These are phyloP conservation scores for Glaucopsyche alexis DNA, from an alignment of 2,888 invertebrate genomes.

Conservation along the genomic window DNA sequence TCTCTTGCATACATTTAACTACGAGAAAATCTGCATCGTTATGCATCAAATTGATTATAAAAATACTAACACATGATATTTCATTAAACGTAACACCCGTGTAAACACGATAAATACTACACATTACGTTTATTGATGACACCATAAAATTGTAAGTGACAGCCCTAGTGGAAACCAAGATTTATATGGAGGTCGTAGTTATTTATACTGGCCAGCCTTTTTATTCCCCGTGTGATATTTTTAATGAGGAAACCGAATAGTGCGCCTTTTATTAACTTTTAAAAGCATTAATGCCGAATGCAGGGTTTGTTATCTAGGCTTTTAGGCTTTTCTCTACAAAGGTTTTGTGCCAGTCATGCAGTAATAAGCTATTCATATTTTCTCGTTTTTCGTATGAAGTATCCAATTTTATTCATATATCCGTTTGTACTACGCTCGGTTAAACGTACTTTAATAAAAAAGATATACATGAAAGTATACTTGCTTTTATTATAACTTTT, in stretches of 20 bases:
- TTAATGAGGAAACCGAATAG: constrained; percentile 75
- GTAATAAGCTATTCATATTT: constrained; percentile 21
- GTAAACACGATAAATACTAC: constrained; percentile 22
- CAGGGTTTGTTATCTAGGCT: constrained; percentile 47
- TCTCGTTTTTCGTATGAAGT: background rate
- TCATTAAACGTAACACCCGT: background rate
- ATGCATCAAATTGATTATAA: constrained; percentile 15
- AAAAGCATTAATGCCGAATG: constrained; percentile 59
- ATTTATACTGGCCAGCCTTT: constrained; percentile 71
- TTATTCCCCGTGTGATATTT: constrained; percentile 77
- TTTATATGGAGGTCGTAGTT: constrained; percentile 70
- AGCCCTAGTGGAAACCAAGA: constrained; percentile 72
- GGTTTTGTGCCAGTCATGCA: constrained; percentile 5
- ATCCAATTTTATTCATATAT: constrained; percentile 24
- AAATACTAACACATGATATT: background rate
- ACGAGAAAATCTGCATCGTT: background rate
- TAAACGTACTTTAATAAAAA: background rate
- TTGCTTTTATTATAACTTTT: constrained; percentile 7
- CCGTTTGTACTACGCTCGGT: constrained; percentile 16
- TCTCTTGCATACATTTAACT: too few relatives aligned
- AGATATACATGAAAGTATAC: constrained; percentile 12
- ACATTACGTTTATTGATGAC: constrained; percentile 4
- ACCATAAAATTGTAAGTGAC: constrained; percentile 37
- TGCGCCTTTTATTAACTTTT: constrained; percentile 70
- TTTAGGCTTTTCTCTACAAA: constrained; percentile 16